Evolutionary conservation across 2,888 invertebrate genomes (phyloP).

Genomic region (Megalurothrips usitatus): DNA sequence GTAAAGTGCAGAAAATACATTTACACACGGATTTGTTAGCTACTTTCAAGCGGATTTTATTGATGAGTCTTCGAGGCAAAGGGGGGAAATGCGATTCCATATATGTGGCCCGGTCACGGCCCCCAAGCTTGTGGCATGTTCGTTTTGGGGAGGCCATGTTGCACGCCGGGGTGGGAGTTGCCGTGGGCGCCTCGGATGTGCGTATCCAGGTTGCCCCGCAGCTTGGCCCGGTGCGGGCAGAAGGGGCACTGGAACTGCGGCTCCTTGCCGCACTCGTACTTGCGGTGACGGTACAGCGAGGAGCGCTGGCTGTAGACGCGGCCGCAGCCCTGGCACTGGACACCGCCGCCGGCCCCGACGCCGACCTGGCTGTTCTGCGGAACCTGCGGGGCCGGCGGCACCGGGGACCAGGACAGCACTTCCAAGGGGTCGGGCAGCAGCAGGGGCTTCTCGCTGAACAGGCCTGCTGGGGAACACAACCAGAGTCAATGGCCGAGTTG

Average conservation of each 20-base stretch:
- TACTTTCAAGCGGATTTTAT: too few species aligned
- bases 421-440: neutral
- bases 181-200: constrained; percentile 34
- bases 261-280: constrained; percentile 43
- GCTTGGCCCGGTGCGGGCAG: constrained; percentile 37
- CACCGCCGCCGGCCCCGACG: too few species aligned
- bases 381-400: neutral
- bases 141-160: too few species aligned
- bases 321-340: constrained; percentile 40
- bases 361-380: too few species aligned
- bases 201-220: constrained; percentile 37
- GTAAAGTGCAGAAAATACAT: too few species aligned
- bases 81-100: too few species aligned
- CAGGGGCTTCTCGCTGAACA: neutral
- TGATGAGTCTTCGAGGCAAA: too few species aligned
- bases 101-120: neutral
- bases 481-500: too few species aligned
- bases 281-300: constrained; percentile 41
- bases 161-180: too few species aligned
- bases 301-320: constrained; percentile 40
- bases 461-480: neutral
- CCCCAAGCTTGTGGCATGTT: neutral
- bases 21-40: too few species aligned
- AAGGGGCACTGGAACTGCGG: constrained; percentile 44
- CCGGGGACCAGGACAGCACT: constrained; percentile 17